phyloP scores from a whole-genome alignment of 2,888 invertebrate genomes.

The Ectemnius continuus region DNA sequence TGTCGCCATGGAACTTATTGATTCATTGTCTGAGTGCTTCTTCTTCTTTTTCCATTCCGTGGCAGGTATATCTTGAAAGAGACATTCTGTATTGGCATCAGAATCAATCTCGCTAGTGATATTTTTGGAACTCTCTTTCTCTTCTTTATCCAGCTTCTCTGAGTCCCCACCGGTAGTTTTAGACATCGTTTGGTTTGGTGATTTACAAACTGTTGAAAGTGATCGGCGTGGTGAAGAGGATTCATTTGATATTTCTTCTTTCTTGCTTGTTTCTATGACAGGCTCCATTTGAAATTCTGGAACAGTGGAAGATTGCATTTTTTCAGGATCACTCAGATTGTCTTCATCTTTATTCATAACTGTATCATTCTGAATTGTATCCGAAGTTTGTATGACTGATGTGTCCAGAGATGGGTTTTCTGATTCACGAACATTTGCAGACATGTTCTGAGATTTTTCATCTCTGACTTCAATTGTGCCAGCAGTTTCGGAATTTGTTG shows the following conservation, averaged over 20 bases:
- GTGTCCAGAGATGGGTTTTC: no score
- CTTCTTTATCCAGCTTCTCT: background rate
- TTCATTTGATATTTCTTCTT: conserved; percentile 17
- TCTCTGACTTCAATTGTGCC: background rate
- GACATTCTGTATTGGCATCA: conserved; percentile 38
- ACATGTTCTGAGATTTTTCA: background rate
- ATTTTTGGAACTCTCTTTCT: conserved; percentile 15
- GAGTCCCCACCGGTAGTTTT: background rate
- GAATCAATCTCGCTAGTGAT: conserved; percentile 41
- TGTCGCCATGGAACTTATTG: conserved; percentile 36
- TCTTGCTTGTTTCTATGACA: conserved; percentile 15
- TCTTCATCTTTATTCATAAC: background rate
- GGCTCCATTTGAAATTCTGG: conserved; percentile 21
- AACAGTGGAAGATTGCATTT: conserved; percentile 10
- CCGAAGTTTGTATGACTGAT: background rate
- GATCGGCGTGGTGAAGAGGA: conserved; percentile 1
- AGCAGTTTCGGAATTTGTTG: background rate
- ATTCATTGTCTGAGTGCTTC: conserved; percentile 28
- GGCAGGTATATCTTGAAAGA: conserved; percentile 67
- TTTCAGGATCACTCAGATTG: background rate
- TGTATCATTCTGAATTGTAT: background rate
- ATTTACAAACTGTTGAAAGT: background rate
- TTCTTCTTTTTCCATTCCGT: conserved; percentile 59
- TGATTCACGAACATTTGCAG: no score
- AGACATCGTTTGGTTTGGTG: conserved; percentile 3